Evolutionary conservation across 2,888 invertebrate genomes (phyloP).

Genomic region (Osedax frankpressi): DNA sequence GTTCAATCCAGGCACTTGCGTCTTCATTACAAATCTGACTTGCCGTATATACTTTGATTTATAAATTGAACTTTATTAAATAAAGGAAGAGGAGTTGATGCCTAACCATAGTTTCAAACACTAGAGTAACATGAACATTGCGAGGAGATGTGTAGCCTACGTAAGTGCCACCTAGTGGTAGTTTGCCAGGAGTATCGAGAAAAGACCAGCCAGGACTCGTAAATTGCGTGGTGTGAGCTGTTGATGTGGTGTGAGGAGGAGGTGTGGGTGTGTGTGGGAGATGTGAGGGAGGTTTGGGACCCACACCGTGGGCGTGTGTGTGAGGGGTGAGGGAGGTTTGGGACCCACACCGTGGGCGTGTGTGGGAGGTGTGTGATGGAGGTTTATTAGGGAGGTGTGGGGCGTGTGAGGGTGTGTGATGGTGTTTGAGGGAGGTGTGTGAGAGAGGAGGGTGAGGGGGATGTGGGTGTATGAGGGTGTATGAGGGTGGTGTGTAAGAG

Average conservation of each 20-base stretch:
- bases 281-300: neutral
- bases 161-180: slow-evolving; percentile 40
- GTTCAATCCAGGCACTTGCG: no score
- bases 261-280: neutral
- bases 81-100: no score
- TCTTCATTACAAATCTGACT: no score
- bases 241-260: slow-evolving; percentile 8
- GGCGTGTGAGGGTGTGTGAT: no score
- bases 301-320: neutral
- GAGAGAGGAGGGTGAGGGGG: no score
- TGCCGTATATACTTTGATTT: no score
- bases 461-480: no score
- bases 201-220: slow-evolving; percentile 40
- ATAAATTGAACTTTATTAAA: no score
- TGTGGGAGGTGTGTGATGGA: no score
- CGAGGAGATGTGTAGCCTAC: slow-evolving; percentile 39
- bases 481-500: no score
- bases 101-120: slow-evolving; percentile 46
- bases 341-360: neutral
- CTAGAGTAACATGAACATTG: slow-evolving; percentile 38
- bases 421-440: no score
- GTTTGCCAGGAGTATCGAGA: slow-evolving; percentile 36
- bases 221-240: slow-evolving; percentile 46
- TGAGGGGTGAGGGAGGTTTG: neutral
- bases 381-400: no score